phyloP scores from a whole-genome alignment of 2,113 vertebrate genomes.

The Phyllopteryx taeniolatus region DNA sequence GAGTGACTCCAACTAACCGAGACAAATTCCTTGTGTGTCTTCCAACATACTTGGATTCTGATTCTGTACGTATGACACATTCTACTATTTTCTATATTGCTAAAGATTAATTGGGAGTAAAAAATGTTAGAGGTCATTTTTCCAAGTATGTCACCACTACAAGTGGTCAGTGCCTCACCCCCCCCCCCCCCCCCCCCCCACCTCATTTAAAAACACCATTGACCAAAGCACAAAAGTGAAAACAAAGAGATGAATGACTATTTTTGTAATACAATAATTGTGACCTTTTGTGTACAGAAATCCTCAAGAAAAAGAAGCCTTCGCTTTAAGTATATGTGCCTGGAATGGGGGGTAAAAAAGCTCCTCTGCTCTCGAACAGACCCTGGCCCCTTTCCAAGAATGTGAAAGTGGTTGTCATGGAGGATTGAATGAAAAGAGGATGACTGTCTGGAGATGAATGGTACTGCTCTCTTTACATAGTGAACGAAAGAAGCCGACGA shows the following conservation, averaged over 20 bases:
- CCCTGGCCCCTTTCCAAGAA: constrained; percentile 43
- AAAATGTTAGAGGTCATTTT: background rate
- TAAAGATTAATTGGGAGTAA: no score
- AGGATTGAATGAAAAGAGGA: constrained; percentile 34
- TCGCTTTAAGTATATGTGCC: constrained; percentile 19
- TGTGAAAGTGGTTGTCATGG: constrained; percentile 61
- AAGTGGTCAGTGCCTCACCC: background rate
- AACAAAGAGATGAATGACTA: background rate
- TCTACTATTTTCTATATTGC: no score
- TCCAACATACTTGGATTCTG: no score
- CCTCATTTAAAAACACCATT: background rate
- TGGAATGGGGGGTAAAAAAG: constrained; percentile 36
- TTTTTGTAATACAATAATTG: background rate
- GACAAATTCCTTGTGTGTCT: no score
- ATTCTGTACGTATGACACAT: no score
- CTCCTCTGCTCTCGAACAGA: constrained; percentile 29
- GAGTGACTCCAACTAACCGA: no score
- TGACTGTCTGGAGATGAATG: constrained; percentile 36
- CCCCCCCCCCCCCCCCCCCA: no score
- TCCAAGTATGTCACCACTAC: background rate
- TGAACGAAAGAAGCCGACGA: background rate
- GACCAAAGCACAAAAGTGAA: background rate
- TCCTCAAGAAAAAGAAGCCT: constrained; percentile 21
- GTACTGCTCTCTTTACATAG: constrained; percentile 28
- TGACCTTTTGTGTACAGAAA: constrained; percentile 1